These are phyloP conservation scores for Leucoraja erinaceus DNA, from an alignment of 2,113 vertebrate species.

Conservation along the genomic window DNA sequence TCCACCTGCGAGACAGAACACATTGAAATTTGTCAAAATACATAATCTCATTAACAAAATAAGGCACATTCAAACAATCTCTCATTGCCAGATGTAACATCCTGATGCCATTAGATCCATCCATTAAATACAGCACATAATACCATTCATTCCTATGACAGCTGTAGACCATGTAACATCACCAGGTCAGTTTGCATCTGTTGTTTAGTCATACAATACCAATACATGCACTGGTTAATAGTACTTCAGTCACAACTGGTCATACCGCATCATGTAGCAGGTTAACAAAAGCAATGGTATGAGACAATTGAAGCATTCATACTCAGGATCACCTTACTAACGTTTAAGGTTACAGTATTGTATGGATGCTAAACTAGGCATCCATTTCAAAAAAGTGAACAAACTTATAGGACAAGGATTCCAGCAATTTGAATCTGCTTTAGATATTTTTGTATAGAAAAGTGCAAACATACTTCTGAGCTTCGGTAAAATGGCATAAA, in stretches of 20 bases:
- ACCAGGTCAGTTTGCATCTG: not conserved
- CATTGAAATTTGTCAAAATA: not conserved
- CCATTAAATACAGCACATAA: slow-evolving; percentile 1
- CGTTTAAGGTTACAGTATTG: not conserved
- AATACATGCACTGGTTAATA: not conserved
- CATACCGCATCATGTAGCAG: not conserved
- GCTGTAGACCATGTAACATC: not conserved
- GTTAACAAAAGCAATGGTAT: slow-evolving; percentile 5
- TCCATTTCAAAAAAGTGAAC: not conserved
- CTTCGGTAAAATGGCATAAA: not conserved
- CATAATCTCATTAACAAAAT: not conserved
- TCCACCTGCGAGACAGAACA: not conserved
- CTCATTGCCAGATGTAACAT: not conserved
- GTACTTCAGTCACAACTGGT: not conserved
- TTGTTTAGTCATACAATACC: not conserved
- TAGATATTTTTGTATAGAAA: not conserved
- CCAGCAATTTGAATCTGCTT: not conserved
- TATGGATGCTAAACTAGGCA: not conserved
- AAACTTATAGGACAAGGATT: not conserved
- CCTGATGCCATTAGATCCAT: not conserved
- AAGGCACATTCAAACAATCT: not conserved
- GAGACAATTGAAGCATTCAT: not conserved
- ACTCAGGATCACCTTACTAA: not conserved
- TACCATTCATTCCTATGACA: not conserved
- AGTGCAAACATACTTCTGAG: not conserved